A percentile compares a stretch with the other conserved stretches of the same genome.
These are phyloP conservation scores for Sinohyriopsis cumingii DNA, from an alignment of 2,888 invertebrate genomes.

Conservation along the genomic window DNA sequence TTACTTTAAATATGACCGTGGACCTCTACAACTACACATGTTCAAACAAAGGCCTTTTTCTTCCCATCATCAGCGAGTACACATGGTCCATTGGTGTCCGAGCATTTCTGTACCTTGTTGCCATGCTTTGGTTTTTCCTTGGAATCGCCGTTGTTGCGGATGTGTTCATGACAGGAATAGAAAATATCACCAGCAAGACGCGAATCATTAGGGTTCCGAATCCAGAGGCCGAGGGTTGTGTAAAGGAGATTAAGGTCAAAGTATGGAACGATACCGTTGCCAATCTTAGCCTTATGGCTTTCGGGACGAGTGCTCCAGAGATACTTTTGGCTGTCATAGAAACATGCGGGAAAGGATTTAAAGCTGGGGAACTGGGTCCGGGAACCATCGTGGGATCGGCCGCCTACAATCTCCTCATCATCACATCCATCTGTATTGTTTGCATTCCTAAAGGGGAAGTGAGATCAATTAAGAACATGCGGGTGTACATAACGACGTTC, in stretches of 20 bases:
- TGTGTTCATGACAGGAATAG: constrained; percentile 76
- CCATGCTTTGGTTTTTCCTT: constrained; percentile 76
- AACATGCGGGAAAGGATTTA: constrained; percentile 70
- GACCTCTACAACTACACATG: constrained; percentile 52
- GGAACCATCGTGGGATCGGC: constrained; percentile 77
- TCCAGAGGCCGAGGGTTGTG: constrained; percentile 46
- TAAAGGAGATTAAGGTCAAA: constrained; percentile 74
- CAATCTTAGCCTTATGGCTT: constrained; percentile 76
- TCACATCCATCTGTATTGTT: constrained; percentile 75
- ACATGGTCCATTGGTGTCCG: constrained; percentile 73
- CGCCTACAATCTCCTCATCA: constrained; percentile 76
- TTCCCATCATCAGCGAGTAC: constrained; percentile 73
- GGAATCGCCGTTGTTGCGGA: constrained; percentile 78
- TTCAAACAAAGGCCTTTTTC: constrained; percentile 68
- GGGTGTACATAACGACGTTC: constrained; percentile 72
- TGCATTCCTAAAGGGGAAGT: constrained; percentile 72
- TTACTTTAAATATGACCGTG: constrained; percentile 20
- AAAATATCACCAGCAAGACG: constrained; percentile 76
- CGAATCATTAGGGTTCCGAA: constrained; percentile 70
- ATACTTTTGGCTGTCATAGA: constrained; percentile 75
- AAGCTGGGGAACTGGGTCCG: constrained; percentile 75
- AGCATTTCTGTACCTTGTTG: constrained; percentile 74
- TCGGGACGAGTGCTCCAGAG: constrained; percentile 77
- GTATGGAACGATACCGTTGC: constrained; percentile 77
- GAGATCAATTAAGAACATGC: constrained; percentile 71